Percentiles rank a stretch among this genome's conserved stretches.
Evolutionary conservation across 2,797 vertebrate species (phyloP).

Genomic region (Tinamus major): DNA sequence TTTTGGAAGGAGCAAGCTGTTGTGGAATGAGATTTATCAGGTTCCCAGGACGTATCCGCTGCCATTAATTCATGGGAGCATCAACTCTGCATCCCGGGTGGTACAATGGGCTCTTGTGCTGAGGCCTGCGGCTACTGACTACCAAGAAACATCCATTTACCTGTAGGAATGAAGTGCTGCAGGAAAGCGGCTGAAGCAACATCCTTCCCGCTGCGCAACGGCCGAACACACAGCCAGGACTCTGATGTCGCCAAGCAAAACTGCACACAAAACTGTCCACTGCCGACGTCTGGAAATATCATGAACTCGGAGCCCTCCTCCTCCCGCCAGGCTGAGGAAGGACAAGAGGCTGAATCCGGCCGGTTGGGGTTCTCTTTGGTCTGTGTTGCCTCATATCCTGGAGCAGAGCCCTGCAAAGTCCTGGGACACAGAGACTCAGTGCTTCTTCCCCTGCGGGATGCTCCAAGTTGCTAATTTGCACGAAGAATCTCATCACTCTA

Average conservation of each 20-base stretch:
- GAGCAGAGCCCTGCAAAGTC: not conserved
- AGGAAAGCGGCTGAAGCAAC: not conserved
- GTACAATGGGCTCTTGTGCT: accelerated
- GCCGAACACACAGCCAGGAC: not conserved
- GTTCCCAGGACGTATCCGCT: not conserved
- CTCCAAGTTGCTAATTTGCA: not conserved
- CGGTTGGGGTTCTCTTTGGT: not conserved
- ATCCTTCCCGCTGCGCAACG: no score
- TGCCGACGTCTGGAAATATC: no score
- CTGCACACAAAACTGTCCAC: not conserved
- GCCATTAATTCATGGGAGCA: accelerated
- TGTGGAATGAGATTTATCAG: not conserved
- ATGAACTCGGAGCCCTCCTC: not conserved
- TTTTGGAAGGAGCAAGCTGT: not conserved
- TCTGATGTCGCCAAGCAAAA: not conserved
- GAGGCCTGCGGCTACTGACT: not conserved
- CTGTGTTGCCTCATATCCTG: not conserved
- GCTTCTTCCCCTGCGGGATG: accelerated
- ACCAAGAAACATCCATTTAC: not conserved
- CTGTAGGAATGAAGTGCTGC: not conserved
- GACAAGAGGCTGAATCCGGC: not conserved
- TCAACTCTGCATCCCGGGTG: not conserved
- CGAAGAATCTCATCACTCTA: not conserved
- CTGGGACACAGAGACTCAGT: not conserved
- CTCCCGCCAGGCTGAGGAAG: no score